A percentile compares a stretch with the other conserved stretches of the same genome.
Conservation (phyloP, 2,888 invertebrate genomes). For the Macrophya alboannulata region DNA sequence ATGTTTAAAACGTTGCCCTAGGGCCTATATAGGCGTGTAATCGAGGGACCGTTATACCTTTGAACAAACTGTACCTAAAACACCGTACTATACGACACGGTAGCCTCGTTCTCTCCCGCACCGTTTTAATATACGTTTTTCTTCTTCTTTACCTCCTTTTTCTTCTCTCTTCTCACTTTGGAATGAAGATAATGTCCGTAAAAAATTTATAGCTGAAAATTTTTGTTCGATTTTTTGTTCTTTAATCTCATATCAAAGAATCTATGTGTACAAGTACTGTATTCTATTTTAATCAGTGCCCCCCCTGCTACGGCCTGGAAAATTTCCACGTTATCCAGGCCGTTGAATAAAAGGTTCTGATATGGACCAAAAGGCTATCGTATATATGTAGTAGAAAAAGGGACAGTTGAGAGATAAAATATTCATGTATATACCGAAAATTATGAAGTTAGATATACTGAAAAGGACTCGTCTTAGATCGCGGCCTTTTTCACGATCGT, state of each 20-base stretch:
- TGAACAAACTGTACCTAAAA: not conserved
- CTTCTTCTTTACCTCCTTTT: not conserved
- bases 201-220: not conserved
- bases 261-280: not conserved
- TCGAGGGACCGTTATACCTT: conserved; percentile 12
- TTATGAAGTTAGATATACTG: too few species aligned
- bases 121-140: not conserved
- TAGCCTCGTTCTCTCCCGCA: not conserved
- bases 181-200: not conserved
- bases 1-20: conserved; percentile 16
- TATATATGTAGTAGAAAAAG: too few species aligned
- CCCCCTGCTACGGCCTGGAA: too few species aligned
- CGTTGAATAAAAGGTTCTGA: too few species aligned
- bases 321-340: too few species aligned
- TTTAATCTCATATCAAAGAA: not conserved
- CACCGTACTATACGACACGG: not conserved
- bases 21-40: not conserved
- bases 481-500: too few species aligned
- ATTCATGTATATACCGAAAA: too few species aligned
- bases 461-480: not conserved
- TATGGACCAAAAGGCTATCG: too few species aligned
- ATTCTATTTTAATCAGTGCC: not conserved
- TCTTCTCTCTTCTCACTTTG: not conserved
- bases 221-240: not conserved
- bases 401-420: too few species aligned